Conservation (phyloP, 2,113 vertebrate genomes). For the Aplodontia rufa region DNA sequence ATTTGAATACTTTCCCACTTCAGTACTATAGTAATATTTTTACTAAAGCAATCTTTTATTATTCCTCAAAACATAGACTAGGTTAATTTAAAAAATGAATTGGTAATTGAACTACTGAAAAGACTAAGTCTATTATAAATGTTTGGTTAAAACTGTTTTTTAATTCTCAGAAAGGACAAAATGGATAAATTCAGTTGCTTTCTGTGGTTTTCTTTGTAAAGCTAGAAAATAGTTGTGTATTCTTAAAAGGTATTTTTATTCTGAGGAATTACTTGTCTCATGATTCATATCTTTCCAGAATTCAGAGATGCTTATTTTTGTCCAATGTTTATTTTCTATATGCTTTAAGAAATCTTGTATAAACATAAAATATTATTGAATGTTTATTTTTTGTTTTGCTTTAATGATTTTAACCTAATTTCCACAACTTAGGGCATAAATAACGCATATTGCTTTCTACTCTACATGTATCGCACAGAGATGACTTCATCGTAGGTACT, state of each 20-base stretch:
- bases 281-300: neutral
- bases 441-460: neutral
- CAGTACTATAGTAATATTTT: neutral
- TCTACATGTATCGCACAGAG: neutral
- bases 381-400: neutral
- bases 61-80: neutral
- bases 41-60: neutral
- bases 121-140: neutral
- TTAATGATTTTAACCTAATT: neutral
- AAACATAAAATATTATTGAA: neutral
- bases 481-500: neutral
- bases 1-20: neutral
- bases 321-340: neutral
- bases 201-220: neutral
- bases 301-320: neutral
- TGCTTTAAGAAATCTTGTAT: neutral
- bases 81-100: constrained; percentile 24
- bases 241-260: neutral
- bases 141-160: neutral
- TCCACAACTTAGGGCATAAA: neutral
- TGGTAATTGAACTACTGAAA: neutral
- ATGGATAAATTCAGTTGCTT: neutral
- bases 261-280: neutral
- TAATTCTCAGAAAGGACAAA: neutral
- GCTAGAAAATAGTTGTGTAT: neutral